Evolutionary conservation across 1,140 invertebrate species (phyloP), one percentile per base, ranked within the genome.

Genomic region (Drosophila nannoptera): DNA sequence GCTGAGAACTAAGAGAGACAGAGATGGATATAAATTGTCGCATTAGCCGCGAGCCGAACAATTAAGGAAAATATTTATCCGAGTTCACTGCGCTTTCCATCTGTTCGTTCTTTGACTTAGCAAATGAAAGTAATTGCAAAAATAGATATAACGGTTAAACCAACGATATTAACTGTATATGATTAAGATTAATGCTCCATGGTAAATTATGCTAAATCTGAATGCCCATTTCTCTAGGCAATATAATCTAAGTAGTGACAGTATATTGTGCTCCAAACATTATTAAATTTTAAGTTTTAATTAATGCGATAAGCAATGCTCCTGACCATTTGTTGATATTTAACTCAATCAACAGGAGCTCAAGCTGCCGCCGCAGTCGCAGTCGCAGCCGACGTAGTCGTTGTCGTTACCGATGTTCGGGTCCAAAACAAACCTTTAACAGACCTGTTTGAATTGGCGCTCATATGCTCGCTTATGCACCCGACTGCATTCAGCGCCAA

Each of bases 341-440:
- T 49, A 67, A 48, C 49, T 67, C 77, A 83, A 83, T 83, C 75
- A 83, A 83, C 75, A 78, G 80, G 75, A 75, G 72, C 61, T 52
- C 49, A 53, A 62, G 60, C 62, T 45, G 33, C n/a, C 16, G 64
- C 35, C 45, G 45, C 46, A 11, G 58, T 43, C 35, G 38, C 58
- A 6, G 46, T 29, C 36, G 32, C 46, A 11, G 58, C 43, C 35
- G 38, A 50, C 6, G 46, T 29, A 29, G 32, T 50, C 29, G 46
- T n/a, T 9, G 42, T n/a, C 46, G 54, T 16, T 45, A 48, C 31
- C 29, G 22, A 31, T 38, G 36, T 49, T 29, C 7, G 9, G 38
- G 54, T 56, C 62, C 62, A 70, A 70, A 70, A 65, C 62, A 70
- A 66, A 53, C 62, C 48, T 35, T 35, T 66, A 70, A 66, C 68